Evolutionary conservation across 2,888 invertebrate species (phyloP).

Genomic region (Meliscaeva auricollis): DNA sequence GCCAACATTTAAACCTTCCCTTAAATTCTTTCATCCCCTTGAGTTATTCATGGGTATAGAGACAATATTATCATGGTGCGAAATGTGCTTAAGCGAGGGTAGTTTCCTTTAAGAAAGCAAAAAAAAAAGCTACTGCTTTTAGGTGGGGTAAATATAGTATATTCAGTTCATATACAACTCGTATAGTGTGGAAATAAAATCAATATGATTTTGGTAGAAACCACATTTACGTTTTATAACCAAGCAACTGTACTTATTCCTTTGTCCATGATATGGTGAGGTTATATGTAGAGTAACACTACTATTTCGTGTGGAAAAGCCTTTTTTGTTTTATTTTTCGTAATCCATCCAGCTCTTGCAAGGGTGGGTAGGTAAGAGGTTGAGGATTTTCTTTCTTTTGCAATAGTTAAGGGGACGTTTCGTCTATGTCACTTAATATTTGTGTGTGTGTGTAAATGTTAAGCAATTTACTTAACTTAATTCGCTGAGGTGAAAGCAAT

Average conservation of each 20-base stretch:
- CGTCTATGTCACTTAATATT: constrained; percentile 15
- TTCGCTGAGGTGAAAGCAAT: constrained; percentile 14
- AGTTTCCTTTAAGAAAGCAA: constrained; percentile 35
- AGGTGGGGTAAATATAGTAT: neutral
- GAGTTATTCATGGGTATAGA: neutral
- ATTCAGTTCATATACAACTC: neutral
- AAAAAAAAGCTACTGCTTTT: constrained; percentile 34
- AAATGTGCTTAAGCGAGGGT: constrained; percentile 49
- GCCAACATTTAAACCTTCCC: constrained; percentile 22
- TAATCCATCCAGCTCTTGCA: neutral
- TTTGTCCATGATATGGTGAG: constrained; percentile 24
- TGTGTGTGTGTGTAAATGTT: neutral
- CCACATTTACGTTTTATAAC: constrained; percentile 48
- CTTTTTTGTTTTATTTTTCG: neutral
- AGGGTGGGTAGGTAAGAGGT: neutral
- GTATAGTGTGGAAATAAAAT: constrained; percentile 42
- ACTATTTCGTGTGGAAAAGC: constrained; percentile 42
- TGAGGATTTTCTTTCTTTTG: neutral
- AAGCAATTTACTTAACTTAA: constrained; percentile 14
- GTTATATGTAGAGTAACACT: neutral
- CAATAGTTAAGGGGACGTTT: neutral
- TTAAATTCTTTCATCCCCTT: constrained; percentile 4
- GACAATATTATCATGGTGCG: constrained; percentile 32
- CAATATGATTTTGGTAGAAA: constrained; percentile 59
- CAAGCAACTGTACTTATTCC: constrained; percentile 49